A percentile compares a stretch with the other conserved stretches of the same genome.
Conservation (phyloP, 2,888 invertebrate species). For the Drosophila pegasa region DNA sequence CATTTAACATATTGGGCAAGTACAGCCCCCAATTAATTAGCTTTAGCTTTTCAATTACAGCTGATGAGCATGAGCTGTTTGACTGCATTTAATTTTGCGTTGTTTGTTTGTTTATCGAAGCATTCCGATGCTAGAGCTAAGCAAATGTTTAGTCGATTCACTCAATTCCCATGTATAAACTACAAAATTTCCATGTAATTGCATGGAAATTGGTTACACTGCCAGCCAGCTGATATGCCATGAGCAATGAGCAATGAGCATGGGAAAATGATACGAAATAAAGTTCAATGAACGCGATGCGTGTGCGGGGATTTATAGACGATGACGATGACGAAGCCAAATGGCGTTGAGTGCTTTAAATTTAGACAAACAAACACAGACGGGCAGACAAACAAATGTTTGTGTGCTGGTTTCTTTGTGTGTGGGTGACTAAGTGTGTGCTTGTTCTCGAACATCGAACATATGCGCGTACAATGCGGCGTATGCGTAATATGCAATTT, state of each 20-base stretch:
- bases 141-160: conserved; percentile 6
- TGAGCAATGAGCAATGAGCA: conserved; percentile 14
- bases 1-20: too few species aligned
- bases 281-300: conserved; percentile 69
- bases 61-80: background rate
- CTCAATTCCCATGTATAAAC: conserved; percentile 6
- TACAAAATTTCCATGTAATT: conserved; percentile 44
- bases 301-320: conserved; percentile 59
- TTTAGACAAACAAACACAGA: conserved; percentile 66
- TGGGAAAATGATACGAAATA: conserved; percentile 36
- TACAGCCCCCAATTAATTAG: background rate
- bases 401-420: conserved; percentile 41
- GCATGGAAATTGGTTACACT: conserved; percentile 31
- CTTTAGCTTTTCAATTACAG: background rate
- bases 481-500: conserved; percentile 79
- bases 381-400: conserved; percentile 60
- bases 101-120: background rate
- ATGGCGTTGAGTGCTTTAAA: conserved; percentile 64
- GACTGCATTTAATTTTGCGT: background rate
- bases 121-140: background rate
- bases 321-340: conserved; percentile 36
- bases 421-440: conserved; percentile 13
- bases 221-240: conserved; percentile 26
- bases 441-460: conserved; percentile 31
- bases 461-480: conserved; percentile 55